Percentiles rank a stretch among this genome's conserved stretches.
These are phyloP conservation scores for Gavia stellata DNA, from an alignment of 2,113 vertebrate species.

Conservation along the genomic window DNA sequence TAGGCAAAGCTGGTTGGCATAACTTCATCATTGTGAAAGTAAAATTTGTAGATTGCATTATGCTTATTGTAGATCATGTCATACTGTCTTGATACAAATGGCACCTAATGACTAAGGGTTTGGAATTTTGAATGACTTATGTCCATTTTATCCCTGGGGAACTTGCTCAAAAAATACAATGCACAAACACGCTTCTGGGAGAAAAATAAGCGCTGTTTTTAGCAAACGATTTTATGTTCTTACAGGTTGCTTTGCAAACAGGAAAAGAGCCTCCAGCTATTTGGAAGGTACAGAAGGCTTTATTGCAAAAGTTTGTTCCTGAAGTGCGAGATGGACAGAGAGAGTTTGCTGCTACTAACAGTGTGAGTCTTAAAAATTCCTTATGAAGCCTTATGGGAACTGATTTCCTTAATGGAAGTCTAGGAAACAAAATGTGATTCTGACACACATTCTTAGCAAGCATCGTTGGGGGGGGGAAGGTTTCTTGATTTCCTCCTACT, in stretches of 20 bases:
- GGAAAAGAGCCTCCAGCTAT: constrained; percentile 95
- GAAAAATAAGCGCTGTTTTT: not conserved
- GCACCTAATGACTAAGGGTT: not conserved
- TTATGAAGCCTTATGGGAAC: not conserved
- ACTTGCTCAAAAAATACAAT: not conserved
- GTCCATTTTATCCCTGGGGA: not conserved
- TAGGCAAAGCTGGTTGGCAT: not conserved
- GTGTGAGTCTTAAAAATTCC: constrained; percentile 78
- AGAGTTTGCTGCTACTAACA: constrained; percentile 97
- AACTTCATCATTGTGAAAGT: not conserved
- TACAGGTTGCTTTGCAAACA: constrained; percentile 84
- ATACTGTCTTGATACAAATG: not conserved
- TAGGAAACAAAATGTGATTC: not conserved
- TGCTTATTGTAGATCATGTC: not conserved
- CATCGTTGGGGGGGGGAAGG: not conserved
- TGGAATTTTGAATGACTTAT: not conserved
- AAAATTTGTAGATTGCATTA: not conserved
- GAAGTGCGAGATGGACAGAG: constrained; percentile 92
- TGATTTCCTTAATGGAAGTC: not conserved
- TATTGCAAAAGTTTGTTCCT: constrained; percentile 97
- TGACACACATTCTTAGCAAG: not conserved
- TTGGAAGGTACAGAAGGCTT: constrained; percentile 98
- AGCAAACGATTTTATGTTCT: not conserved
- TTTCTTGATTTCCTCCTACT: not conserved
- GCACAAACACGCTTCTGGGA: not conserved